Percentiles rank a stretch among this genome's conserved stretches.
phyloP scores from a whole-genome alignment of 2,797 vertebrate genomes.

The Paramormyrops hopkinsi region DNA sequence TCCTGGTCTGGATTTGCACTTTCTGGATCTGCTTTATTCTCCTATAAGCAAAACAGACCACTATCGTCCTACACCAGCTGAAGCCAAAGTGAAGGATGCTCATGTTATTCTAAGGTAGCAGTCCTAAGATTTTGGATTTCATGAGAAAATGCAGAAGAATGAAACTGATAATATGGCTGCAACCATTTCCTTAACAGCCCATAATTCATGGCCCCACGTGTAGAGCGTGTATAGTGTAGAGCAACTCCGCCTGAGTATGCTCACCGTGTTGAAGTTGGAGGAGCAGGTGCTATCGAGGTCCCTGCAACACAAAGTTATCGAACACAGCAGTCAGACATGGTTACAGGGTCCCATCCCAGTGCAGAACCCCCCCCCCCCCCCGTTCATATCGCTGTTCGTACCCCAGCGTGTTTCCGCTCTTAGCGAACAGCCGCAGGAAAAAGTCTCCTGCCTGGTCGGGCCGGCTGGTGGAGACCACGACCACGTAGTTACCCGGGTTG shows the following conservation, averaged over 20 bases:
- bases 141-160: not conserved
- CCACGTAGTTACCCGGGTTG: constrained; percentile 59
- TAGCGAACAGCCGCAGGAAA: constrained; percentile 65
- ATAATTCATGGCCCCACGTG: not conserved
- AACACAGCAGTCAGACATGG: not conserved
- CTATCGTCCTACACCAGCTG: not conserved
- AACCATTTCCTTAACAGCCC: not conserved
- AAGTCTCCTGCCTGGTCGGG: constrained; percentile 63
- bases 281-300: constrained; percentile 56
- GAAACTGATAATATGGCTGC: not conserved
- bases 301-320: constrained; percentile 42
- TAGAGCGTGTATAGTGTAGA: no score
- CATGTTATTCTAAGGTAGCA: not conserved
- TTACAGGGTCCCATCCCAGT: not conserved
- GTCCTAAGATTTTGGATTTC: not conserved
- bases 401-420: constrained; percentile 63
- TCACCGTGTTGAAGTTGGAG: constrained; percentile 51
- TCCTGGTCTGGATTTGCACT: not conserved
- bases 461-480: constrained; percentile 57
- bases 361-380: not conserved
- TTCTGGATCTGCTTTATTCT: not conserved
- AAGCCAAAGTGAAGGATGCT: not conserved
- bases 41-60: not conserved
- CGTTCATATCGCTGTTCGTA: constrained; percentile 26
- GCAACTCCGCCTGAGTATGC: constrained; percentile 22